Conservation (phyloP, 2,113 vertebrate genomes). For the Colistium nudipinnis region DNA sequence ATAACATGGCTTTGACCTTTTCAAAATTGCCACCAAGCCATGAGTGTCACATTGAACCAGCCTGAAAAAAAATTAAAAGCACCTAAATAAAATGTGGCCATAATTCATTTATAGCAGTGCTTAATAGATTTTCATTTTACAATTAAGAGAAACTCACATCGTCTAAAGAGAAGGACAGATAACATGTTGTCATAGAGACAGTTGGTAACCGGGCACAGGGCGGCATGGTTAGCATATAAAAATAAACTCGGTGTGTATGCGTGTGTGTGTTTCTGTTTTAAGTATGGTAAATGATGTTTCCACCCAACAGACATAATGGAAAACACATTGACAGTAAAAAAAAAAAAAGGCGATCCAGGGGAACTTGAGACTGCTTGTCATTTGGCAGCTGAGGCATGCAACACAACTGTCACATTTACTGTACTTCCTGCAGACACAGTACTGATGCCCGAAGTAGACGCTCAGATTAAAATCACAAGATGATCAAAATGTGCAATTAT, state of each 20-base stretch:
- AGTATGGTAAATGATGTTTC: too few relatives aligned
- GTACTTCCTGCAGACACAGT: conserved; percentile 1
- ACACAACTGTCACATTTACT: conserved; percentile 17
- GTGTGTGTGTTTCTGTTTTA: conserved; percentile 12
- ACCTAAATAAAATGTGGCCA: neutral
- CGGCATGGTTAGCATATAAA: conserved; percentile 9
- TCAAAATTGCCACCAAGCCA: neutral
- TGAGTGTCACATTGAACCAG: neutral
- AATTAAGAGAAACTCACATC: too few relatives aligned
- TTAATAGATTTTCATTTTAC: too few relatives aligned
- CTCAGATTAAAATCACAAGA: neutral
- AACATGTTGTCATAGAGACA: conserved; percentile 1
- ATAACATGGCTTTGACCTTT: neutral
- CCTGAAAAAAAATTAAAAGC: neutral
- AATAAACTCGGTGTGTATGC: neutral
- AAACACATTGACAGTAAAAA: conserved; percentile 28
- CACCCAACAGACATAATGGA: conserved; percentile 31
- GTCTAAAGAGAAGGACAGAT: neutral
- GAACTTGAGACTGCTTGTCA: conserved; percentile 26
- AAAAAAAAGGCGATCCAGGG: neutral
- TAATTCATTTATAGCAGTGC: neutral
- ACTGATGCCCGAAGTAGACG: neutral
- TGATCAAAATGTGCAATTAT: neutral
- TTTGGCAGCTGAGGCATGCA: conserved; percentile 22
- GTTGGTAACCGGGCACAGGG: neutral